Evolutionary conservation across 2,113 vertebrate species (phyloP), one percentile per base, ranked within the genome.

Genomic region (Platichthys flesus): DNA sequence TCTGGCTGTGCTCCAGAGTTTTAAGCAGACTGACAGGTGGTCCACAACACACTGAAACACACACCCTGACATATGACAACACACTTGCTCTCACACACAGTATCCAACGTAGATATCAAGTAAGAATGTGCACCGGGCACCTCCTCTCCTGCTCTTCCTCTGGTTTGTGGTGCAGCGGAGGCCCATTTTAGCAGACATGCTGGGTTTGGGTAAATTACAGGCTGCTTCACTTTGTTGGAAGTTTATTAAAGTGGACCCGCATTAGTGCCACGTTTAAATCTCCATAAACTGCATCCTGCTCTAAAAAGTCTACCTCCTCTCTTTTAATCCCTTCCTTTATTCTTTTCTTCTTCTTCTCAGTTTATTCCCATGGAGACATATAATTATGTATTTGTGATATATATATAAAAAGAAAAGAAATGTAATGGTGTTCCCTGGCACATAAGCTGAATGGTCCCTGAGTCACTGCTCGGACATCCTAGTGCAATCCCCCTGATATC

Each of bases 11-110:
- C 6, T 77, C 83, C 86, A 82, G 74, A 72, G 69, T 69, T 62
- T 79, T 20, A 2, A 20, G 4, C 52, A 15, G 24, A 52, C 63
- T 58, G 83, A 77, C 89, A 89, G 83, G 84, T 86, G 83, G 57
- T 45, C 40, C 60, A 28, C 7, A 37, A 54, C 71, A 57, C 72
- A 20, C 42, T 28, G 49, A 60, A 37, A 14, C 54, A 10, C 13
- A 5, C 54, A 26, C 54, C 7, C 13, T 18, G 20, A 3, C 16
- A 65, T 75, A 18, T 21, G 24, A 14, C 12, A 6, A 49, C 13
- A 55, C 72, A 67, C 75, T 0, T 18, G 26, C 35, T 76, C 68
- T 40, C 35, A 59, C 78, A 62, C 51, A 52, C 74, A 63, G 69
- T 14, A 35, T 23, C 47, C 68, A 45, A 12, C 37, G 6, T 10